Base-by-base conservation (phyloP, 2,888 invertebrate genomes). In the Trichopria drosophilae region DNA sequence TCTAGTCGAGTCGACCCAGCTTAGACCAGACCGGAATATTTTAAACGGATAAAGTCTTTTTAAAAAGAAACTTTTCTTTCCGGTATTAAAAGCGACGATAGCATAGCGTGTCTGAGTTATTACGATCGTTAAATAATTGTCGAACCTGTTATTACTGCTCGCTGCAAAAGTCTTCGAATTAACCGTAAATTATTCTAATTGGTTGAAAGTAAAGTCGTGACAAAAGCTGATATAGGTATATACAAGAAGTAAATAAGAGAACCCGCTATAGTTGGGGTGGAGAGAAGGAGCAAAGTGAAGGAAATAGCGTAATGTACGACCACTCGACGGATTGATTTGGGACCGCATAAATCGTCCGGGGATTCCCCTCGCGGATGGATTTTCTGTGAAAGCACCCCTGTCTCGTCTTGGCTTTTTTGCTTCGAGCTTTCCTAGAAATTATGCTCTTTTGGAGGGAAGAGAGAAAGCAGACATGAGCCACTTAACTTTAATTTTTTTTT, bases 1-100 rank as follows among this genome's bases (percentile, higher is more conserved):
- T 49, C 53, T 37, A 23, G 59, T 62, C 60, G 57, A 61, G 64
- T 61, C 63, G 61, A 64, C 62, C 65, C 64, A 60, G 55, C 58
- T 64, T 60, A 67, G 63, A 67, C 64, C 60, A 63, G 67, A 66
- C 64, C 36, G 61, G 68, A 72, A 72, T 73, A 72, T 73, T 67
- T 71, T 69, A 66, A 68, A 67, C 58, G 58, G n/a, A n/a, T n/a
- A n/a, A n/a, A 61, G 62, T 66, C 63, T 68, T 71, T 71, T 64
- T 64, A 59, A 62, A 62, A 62, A 64, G 68, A 68, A 69, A 66
- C 60, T 69, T 66, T 61, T 66, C 67, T n/a, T n/a, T n/a, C n/a
- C n/a, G n/a, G n/a, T n/a, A n/a, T n/a, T n/a, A n/a, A n/a, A n/a
- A n/a, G n/a, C n/a, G n/a, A n/a, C n/a, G n/a, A n/a, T n/a, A n/a